Percentiles rank a stretch among this genome's conserved stretches.
Evolutionary conservation across 1,140 invertebrate genomes (phyloP).

Genomic region (Protaetia brevitarsis): DNA sequence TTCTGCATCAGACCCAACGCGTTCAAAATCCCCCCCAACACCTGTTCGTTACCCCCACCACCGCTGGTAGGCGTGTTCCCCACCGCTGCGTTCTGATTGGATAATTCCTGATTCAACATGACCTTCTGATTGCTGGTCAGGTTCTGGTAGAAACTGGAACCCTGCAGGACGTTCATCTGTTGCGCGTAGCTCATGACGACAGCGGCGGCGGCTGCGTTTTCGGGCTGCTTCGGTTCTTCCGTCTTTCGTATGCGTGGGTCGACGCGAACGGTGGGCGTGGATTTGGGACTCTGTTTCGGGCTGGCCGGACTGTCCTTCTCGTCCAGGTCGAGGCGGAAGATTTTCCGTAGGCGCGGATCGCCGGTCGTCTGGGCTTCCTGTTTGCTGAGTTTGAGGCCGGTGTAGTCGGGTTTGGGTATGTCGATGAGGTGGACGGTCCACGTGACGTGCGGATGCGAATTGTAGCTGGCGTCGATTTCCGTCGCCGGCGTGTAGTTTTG

Average conservation of each 20-base stretch:
- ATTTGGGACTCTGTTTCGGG: slow-evolving; percentile 49
- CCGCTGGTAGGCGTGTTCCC: slow-evolving; percentile 38
- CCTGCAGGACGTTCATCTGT: slow-evolving; percentile 59
- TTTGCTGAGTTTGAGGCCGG: slow-evolving; percentile 65
- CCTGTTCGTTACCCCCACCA: slow-evolving; percentile 37
- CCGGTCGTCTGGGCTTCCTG: slow-evolving; percentile 64
- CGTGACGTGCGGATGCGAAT: slow-evolving; percentile 67
- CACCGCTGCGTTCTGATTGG: too few species aligned
- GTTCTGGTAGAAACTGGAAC: slow-evolving; percentile 63
- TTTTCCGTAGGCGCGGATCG: slow-evolving; percentile 70
- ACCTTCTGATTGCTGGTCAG: slow-evolving; percentile 65
- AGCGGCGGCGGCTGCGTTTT: slow-evolving; percentile 34
- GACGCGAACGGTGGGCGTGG: slow-evolving; percentile 44
- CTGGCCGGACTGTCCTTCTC: slow-evolving; percentile 54
- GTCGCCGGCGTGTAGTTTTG: slow-evolving; percentile 76
- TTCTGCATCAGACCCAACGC: slow-evolving; percentile 47
- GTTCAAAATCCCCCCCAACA: slow-evolving; percentile 56
- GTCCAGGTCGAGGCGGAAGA: slow-evolving; percentile 62
- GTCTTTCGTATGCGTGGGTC: slow-evolving; percentile 41
- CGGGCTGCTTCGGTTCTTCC: slow-evolving; percentile 34
- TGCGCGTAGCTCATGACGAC: slow-evolving; percentile 47
- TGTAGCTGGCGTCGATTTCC: slow-evolving; percentile 79
- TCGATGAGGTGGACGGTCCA: slow-evolving; percentile 66
- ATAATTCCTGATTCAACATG: slow-evolving; percentile 60
- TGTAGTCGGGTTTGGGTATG: slow-evolving; percentile 71